Evolutionary conservation across 92 coral and sea anemone species (phyloP).

Genomic region (Isaurus tuberculatus): DNA sequence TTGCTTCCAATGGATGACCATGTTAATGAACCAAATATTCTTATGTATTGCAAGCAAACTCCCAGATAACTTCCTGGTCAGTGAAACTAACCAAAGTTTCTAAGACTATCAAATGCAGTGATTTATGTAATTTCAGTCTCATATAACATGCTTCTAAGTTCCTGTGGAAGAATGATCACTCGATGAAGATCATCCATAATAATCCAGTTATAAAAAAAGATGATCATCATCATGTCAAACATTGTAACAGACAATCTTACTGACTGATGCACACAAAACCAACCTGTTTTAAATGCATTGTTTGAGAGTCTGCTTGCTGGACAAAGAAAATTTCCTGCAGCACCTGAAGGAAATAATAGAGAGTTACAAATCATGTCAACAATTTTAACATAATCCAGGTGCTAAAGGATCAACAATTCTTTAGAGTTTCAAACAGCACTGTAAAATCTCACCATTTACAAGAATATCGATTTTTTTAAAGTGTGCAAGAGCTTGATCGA

Average conservation of each 20-base stretch:
- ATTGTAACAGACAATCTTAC: neutral
- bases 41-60: too few species aligned
- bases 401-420: neutral
- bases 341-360: slow-evolving; percentile 58
- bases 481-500: slow-evolving; percentile 65
- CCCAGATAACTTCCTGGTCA: too few species aligned
- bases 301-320: slow-evolving; percentile 80
- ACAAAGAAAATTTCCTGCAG: slow-evolving; percentile 90
- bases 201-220: too few species aligned
- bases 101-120: too few species aligned
- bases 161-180: too few species aligned
- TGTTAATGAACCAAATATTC: too few species aligned
- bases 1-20: too few species aligned
- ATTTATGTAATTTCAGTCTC: too few species aligned
- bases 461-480: slow-evolving; percentile 81
- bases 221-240: too few species aligned
- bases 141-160: too few species aligned
- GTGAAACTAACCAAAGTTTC: too few species aligned
- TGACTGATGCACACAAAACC: neutral
- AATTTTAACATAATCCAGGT: neutral
- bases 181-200: too few species aligned
- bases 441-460: slow-evolving; percentile 71
- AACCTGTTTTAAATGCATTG: slow-evolving; percentile 89
- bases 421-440: neutral
- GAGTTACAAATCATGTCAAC: neutral